Evolutionary conservation across 2,888 invertebrate genomes (phyloP).

Genomic region (Timema cristinae): DNA sequence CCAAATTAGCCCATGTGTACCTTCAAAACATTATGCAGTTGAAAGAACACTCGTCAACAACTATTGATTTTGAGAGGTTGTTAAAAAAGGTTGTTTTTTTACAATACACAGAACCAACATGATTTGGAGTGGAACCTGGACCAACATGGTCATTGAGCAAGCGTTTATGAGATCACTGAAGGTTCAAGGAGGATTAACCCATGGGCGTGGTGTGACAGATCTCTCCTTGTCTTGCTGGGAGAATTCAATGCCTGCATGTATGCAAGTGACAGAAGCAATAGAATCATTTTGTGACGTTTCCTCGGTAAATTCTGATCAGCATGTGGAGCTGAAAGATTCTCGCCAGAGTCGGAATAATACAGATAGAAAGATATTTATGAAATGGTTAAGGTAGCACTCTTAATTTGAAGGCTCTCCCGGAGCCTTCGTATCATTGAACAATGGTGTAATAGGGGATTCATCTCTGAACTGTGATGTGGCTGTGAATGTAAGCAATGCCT

Average conservation of each 20-base stretch:
- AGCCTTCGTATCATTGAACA: no score
- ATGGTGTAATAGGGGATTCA: no score
- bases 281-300: no score
- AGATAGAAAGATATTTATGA: background rate
- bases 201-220: background rate
- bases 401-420: no score
- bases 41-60: background rate
- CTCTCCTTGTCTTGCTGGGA: no score
- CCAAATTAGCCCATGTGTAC: background rate
- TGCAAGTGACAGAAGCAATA: no score
- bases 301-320: no score
- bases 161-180: background rate
- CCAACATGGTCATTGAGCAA: background rate
- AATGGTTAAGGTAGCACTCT: no score
- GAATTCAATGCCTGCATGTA: no score
- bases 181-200: background rate
- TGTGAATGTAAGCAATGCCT: background rate
- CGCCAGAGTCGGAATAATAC: no score
- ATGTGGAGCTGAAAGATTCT: no score
- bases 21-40: background rate
- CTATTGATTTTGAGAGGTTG: background rate
- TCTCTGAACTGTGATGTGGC: background rate
- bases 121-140: background rate
- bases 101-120: background rate
- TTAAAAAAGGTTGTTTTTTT: background rate